Evolutionary conservation across 2,113 vertebrate species (phyloP).

Genomic region (Silurus glanis): DNA sequence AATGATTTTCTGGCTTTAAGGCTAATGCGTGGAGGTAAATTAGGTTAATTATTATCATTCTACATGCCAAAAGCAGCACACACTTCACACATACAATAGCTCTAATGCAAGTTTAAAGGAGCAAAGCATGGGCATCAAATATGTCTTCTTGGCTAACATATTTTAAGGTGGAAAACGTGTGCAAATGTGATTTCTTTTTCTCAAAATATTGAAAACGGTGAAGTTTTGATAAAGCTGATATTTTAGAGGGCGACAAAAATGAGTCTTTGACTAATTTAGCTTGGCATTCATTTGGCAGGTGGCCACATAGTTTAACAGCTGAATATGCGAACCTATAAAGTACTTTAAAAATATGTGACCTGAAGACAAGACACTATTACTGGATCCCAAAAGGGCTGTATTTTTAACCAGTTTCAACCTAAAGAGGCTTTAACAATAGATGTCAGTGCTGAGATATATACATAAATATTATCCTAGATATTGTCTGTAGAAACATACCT

Average conservation of each 20-base stretch:
- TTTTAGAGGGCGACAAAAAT: neutral
- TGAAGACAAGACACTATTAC: neutral
- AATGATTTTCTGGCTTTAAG: conserved; percentile 6
- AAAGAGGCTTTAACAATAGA: neutral
- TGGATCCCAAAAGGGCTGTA: neutral
- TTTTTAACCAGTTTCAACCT: neutral
- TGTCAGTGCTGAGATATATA: neutral
- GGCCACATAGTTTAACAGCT: neutral
- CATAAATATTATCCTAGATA: neutral
- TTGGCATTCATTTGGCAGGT: neutral
- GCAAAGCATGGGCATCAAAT: neutral
- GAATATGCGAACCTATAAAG: neutral
- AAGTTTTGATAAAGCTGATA: neutral
- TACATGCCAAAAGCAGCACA: neutral
- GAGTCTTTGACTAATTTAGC: neutral
- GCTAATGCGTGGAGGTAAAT: conserved; percentile 6
- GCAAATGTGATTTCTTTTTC: neutral
- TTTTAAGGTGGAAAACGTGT: neutral
- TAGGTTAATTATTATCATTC: neutral
- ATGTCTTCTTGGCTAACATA: neutral
- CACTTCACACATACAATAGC: neutral
- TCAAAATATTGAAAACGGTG: too few relatives aligned
- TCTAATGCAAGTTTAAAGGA: neutral
- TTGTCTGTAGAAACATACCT: neutral
- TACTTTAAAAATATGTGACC: neutral